Evolutionary conservation across 1,140 invertebrate genomes (phyloP).

Genomic region (Platyscapa corneri): DNA sequence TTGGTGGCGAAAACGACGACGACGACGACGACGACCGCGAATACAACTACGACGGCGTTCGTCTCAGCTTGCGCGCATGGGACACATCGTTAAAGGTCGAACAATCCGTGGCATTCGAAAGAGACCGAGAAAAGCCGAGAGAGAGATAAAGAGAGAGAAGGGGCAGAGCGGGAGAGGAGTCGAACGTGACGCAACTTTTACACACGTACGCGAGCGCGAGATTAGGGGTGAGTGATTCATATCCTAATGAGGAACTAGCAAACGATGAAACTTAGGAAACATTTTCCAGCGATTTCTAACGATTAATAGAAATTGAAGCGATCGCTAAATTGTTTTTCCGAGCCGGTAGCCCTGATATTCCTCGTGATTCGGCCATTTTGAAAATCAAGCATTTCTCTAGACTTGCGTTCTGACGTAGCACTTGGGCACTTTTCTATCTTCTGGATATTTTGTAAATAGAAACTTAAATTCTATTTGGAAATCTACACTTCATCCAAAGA

Average conservation of each 20-base stretch:
- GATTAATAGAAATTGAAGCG: neutral
- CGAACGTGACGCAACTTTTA: conserved; percentile 34
- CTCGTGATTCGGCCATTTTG: too few relatives aligned
- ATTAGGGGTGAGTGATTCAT: conserved; percentile 18
- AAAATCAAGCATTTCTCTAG: too few relatives aligned
- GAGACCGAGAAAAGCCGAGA: neutral
- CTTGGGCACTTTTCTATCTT: too few relatives aligned
- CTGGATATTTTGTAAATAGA: too few relatives aligned
- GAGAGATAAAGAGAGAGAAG: too few relatives aligned
- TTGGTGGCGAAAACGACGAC: conserved; percentile 9
- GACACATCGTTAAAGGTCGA: conserved; percentile 22
- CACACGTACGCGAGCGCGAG: conserved; percentile 14
- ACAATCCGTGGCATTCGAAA: conserved; percentile 42
- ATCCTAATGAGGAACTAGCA: neutral
- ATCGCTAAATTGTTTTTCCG: too few relatives aligned
- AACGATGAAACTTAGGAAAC: neutral
- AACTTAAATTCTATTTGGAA: too few relatives aligned
- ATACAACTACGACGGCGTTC: neutral
- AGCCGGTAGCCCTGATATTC: too few relatives aligned
- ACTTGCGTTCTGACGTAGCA: too few relatives aligned
- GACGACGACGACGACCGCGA: neutral
- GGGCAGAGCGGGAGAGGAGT: conserved; percentile 5
- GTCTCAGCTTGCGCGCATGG: conserved; percentile 8
- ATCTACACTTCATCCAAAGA: too few relatives aligned
- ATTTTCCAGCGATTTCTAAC: neutral